phyloP scores from a whole-genome alignment of 2,113 vertebrate species.

The Hemibagrus wyckioides region DNA sequence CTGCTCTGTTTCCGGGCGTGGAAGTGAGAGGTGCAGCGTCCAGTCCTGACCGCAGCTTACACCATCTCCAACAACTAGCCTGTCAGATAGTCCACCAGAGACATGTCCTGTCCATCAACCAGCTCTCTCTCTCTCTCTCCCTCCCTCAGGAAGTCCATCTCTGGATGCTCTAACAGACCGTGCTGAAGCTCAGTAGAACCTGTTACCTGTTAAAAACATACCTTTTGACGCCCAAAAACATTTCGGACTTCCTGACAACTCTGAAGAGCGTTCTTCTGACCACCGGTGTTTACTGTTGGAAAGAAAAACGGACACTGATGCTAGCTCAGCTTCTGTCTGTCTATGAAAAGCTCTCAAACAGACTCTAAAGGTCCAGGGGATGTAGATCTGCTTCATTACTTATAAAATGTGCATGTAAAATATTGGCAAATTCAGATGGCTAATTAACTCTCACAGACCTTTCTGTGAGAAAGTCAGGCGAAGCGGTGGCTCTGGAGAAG shows the following conservation, averaged over 20 bases:
- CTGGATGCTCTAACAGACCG: neutral
- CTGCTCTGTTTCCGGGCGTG: slow-evolving; percentile 11
- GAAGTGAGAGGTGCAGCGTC: slow-evolving; percentile 21
- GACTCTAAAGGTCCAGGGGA: neutral
- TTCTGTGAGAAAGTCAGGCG: neutral
- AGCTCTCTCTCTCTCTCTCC: slow-evolving; percentile 9
- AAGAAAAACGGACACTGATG: neutral
- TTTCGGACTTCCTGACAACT: neutral
- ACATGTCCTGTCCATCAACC: slow-evolving; percentile 36
- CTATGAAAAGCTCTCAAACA: neutral
- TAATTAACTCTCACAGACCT: neutral
- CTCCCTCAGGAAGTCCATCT: slow-evolving; percentile 6
- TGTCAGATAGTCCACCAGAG: slow-evolving; percentile 10
- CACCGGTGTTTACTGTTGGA: neutral
- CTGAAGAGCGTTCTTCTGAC: neutral
- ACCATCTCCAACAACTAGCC: slow-evolving; percentile 13
- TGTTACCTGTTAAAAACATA: neutral
- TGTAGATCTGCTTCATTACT: neutral
- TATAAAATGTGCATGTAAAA: neutral
- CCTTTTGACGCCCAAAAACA: neutral
- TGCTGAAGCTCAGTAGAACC: slow-evolving; percentile 4
- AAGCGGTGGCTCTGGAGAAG: neutral
- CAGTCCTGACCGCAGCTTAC: slow-evolving; percentile 1
- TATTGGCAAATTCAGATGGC: neutral
- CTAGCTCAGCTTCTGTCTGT: neutral